Conservation (phyloP, 2,797 vertebrate species). For the Microctenopoma lineatum region DNA sequence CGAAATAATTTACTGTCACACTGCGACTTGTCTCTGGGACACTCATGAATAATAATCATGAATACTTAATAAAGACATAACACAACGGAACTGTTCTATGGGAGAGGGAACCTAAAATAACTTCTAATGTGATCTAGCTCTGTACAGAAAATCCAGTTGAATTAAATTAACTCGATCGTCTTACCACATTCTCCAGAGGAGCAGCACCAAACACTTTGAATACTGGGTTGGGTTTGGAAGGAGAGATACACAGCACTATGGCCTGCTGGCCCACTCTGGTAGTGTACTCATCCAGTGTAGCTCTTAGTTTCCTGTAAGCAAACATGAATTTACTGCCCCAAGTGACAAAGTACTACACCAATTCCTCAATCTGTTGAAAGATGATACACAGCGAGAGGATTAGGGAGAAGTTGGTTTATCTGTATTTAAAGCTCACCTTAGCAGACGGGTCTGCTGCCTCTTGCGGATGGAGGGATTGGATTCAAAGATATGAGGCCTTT, state of each 20-base stretch:
- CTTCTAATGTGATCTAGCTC: no score
- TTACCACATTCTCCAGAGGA: constrained; percentile 96
- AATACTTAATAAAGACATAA: no score
- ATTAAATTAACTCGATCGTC: no score
- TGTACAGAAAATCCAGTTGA: no score
- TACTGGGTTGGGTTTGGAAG: constrained; percentile 97
- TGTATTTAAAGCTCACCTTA: constrained; percentile 85
- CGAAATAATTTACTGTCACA: no score
- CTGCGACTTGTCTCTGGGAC: no score
- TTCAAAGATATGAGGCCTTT: constrained; percentile 97
- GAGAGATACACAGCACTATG: constrained; percentile 96
- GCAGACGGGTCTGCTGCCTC: constrained; percentile 96
- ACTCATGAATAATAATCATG: no score
- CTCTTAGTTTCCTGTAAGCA: constrained; percentile 91
- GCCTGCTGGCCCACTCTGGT: constrained; percentile 98
- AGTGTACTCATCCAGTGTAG: constrained; percentile 97
- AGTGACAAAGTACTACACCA: not conserved
- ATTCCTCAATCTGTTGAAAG: not conserved
- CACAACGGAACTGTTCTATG: no score
- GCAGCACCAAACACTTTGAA: constrained; percentile 98
- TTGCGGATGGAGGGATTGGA: constrained; percentile 98
- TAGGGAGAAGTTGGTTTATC: not conserved
- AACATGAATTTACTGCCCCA: constrained; percentile 10
- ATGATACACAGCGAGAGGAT: no score
- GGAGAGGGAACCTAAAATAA: no score